phyloP scores from a whole-genome alignment of 2,888 invertebrate species.

The Busseola fusca region DNA sequence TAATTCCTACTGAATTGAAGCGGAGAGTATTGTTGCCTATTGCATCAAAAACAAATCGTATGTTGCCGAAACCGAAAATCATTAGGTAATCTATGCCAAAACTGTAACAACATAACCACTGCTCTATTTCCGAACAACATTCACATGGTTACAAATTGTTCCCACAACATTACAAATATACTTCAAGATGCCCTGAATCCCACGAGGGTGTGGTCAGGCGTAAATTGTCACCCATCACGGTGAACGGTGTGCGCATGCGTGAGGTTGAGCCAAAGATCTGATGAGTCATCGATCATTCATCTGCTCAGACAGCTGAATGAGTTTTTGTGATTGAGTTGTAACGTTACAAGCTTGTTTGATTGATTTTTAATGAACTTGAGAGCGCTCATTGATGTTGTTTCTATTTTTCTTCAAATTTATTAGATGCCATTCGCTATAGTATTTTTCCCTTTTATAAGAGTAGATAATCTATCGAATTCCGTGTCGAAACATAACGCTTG shows the following conservation, averaged over 20 bases:
- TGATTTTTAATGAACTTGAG: constrained; percentile 41
- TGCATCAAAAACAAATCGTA: neutral
- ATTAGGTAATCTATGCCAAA: constrained; percentile 16
- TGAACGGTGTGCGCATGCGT: constrained; percentile 30
- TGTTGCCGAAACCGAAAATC: neutral
- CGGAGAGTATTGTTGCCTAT: neutral
- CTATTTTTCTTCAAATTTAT: constrained; percentile 22
- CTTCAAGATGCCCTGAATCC: constrained; percentile 45
- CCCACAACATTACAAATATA: constrained; percentile 42
- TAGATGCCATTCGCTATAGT: constrained; percentile 6
- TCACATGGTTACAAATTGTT: constrained; percentile 34
- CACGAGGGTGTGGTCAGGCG: constrained; percentile 52
- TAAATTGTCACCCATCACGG: constrained; percentile 32
- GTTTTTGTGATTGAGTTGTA: constrained; percentile 44
- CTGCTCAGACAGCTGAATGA: constrained; percentile 7
- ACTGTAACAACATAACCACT: constrained; percentile 26
- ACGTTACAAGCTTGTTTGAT: constrained; percentile 28
- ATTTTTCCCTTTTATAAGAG: neutral
- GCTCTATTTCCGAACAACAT: constrained; percentile 25
- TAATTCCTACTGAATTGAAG: too few relatives aligned
- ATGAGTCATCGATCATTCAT: constrained; percentile 50
- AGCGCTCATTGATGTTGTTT: constrained; percentile 3
- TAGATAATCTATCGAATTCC: neutral
- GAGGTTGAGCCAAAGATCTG: constrained; percentile 13
- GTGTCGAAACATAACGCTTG: neutral